Percentiles rank a stretch among this genome's conserved stretches.
These are phyloP conservation scores for Menidia beryllina DNA, from an alignment of 2,113 vertebrate genomes.

Conservation along the genomic window DNA sequence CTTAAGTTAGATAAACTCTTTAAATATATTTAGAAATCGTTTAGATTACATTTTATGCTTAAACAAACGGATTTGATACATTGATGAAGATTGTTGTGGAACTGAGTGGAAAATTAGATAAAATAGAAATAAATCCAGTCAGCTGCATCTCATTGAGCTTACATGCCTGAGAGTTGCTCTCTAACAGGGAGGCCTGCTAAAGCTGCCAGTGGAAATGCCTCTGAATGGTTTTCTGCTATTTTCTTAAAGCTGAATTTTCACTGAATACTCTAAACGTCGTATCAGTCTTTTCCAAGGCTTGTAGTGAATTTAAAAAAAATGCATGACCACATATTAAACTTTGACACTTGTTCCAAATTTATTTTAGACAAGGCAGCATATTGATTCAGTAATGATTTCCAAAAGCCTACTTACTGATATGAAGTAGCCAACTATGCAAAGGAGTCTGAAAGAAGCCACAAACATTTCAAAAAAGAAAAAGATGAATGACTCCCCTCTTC, in stretches of 20 bases:
- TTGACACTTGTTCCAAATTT: conserved; percentile 24
- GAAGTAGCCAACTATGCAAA: conserved; percentile 40
- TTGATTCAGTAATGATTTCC: conserved; percentile 21
- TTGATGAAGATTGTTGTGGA: background rate
- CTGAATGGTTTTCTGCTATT: background rate
- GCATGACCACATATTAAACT: background rate
- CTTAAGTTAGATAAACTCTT: too few species aligned
- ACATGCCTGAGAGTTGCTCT: background rate
- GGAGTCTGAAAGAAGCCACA: conserved; percentile 26
- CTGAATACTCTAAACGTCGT: background rate
- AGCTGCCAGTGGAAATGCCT: background rate
- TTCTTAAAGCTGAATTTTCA: background rate
- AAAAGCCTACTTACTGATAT: conserved; percentile 25
- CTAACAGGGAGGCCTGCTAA: background rate
- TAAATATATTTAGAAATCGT: too few species aligned
- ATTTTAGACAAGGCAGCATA: conserved; percentile 5
- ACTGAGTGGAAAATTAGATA: background rate
- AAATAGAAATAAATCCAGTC: background rate
- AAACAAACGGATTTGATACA: background rate
- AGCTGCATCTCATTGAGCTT: background rate
- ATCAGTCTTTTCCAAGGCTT: background rate
- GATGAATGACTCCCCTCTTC: conserved; percentile 46
- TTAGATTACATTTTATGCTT: too few species aligned
- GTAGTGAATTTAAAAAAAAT: background rate
- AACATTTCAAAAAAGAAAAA: conserved; percentile 44